A percentile compares a stretch with the other conserved stretches of the same genome.
Conservation (phyloP, 37 sponge, comb jelly and placozoan species). For the Crambe crambe region DNA sequence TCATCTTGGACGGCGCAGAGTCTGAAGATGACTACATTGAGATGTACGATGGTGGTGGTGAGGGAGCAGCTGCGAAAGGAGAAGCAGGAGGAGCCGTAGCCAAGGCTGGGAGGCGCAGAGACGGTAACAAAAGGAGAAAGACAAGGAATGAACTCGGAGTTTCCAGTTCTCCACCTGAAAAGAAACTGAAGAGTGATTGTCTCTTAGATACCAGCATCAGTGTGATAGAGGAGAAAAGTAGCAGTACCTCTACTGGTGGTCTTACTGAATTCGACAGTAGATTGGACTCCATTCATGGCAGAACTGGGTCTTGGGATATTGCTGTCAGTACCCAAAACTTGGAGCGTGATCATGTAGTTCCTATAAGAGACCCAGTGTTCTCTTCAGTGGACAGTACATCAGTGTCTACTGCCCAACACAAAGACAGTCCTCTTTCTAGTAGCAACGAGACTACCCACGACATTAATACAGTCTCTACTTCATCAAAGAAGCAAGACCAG, state of each 20-base stretch:
- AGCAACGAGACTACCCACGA: background rate
- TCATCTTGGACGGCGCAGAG: background rate
- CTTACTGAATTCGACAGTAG: background rate
- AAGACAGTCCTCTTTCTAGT: background rate
- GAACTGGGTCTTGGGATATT: background rate
- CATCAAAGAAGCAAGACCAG: background rate
- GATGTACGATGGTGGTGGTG: too few species aligned
- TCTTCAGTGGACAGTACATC: background rate
- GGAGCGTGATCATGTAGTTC: too few species aligned
- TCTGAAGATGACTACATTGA: slow-evolving; percentile 5
- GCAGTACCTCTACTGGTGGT: background rate
- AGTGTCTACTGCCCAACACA: background rate
- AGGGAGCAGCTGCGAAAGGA: too few species aligned
- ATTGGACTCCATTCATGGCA: background rate
- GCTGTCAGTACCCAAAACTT: too few species aligned
- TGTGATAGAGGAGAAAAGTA: background rate
- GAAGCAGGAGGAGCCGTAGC: background rate
- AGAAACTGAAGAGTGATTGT: background rate
- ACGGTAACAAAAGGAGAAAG: background rate
- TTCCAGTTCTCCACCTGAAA: background rate
- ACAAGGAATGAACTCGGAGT: background rate
- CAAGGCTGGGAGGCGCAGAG: background rate
- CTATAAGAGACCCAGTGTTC: background rate
- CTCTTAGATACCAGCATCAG: background rate
- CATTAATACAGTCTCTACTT: background rate